Base-by-base conservation (phyloP, 1,140 invertebrate genomes). In the Globodera ellingtonae region DNA sequence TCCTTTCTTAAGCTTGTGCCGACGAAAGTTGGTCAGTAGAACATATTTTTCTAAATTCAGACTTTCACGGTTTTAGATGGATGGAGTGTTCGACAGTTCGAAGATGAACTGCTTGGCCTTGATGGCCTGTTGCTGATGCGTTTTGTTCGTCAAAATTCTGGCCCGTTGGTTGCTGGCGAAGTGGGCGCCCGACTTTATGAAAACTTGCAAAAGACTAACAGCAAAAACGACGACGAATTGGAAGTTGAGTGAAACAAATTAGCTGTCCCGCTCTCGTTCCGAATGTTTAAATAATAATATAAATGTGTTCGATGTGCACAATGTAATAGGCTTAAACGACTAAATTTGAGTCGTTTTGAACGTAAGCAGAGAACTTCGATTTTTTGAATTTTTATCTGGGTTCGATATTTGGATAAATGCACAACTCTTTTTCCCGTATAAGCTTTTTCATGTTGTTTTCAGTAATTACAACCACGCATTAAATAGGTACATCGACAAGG, bases 61-160 rank as follows among this genome's bases (percentile, higher is more conserved):
- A 62, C 4, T 69, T 47, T 44, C 7, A 15, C 48, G 15, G 7
- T 76, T 76, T 76, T n/a, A 76, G 75, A 77, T 6, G 65, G 15
- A 6, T 62, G 62, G 13, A 67, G 21, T 47, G 59, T 77, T 5
- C 48, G 65, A 47, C 75, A 62, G 24, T 77, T 77, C 10, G 50
- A 62, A 3, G 65, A 77, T 4, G 46, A 48, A 48, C 13, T 77
- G 50, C 69, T 77, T 46, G 75, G 75, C 24, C 50, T 24, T 44
- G 75, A 77, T 44, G 75, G 75, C 2, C 4, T 77, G 50, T 35
- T 77, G 46, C 62, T 77, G 46, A 50, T 77, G 47, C 75, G 65
- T 13, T 77, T 77, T 69, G 65, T 77, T 13, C 75, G 75, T 13
- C 65, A 77, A 77, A 77, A 77, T 77, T 62, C 48, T 13, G 75